A percentile compares a stretch with the other conserved stretches of the same genome.
Conservation (phyloP, 30 jellyfish, hydroid and myxozoan genomes). For the Turritopsis dohrnii region DNA sequence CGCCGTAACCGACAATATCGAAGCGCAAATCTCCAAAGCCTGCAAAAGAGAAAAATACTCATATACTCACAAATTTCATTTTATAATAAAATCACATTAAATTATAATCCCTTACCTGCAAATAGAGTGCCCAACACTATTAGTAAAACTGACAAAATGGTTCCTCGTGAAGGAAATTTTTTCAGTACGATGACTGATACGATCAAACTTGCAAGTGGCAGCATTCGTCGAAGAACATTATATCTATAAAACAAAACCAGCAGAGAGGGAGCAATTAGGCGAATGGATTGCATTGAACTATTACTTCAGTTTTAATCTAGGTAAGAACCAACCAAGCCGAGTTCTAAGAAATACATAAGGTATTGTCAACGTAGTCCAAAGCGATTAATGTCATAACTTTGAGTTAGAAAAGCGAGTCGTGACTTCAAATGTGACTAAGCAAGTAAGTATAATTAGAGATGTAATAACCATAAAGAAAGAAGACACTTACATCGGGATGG, state of each 20-base stretch:
- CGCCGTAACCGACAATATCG: constrained; percentile 46
- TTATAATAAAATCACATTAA: too few relatives aligned
- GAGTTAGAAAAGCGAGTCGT: too few relatives aligned
- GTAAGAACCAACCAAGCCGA: too few relatives aligned
- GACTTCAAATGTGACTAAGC: too few relatives aligned
- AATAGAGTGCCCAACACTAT: constrained; percentile 79
- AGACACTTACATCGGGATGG: constrained; percentile 80
- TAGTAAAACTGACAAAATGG: constrained; percentile 44
- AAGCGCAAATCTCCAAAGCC: constrained; percentile 89
- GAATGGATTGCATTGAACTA: too few relatives aligned
- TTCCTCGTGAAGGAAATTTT: constrained; percentile 64
- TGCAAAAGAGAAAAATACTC: neutral
- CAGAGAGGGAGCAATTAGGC: neutral
- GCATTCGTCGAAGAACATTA: constrained; percentile 84
- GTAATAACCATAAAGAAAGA: neutral
- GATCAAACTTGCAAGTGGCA: constrained; percentile 77
- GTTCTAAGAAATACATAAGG: too few relatives aligned
- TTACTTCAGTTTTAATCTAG: too few relatives aligned
- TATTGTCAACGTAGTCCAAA: too few relatives aligned
- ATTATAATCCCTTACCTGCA: constrained; percentile 62
- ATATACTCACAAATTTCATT: too few relatives aligned
- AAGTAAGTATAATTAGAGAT: neutral
- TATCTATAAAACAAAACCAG: constrained; percentile 44
- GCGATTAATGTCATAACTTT: too few relatives aligned
- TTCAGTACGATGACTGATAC: constrained; percentile 68